Conservation (phyloP, 2,888 invertebrate species). For the Adineta ricciae region DNA sequence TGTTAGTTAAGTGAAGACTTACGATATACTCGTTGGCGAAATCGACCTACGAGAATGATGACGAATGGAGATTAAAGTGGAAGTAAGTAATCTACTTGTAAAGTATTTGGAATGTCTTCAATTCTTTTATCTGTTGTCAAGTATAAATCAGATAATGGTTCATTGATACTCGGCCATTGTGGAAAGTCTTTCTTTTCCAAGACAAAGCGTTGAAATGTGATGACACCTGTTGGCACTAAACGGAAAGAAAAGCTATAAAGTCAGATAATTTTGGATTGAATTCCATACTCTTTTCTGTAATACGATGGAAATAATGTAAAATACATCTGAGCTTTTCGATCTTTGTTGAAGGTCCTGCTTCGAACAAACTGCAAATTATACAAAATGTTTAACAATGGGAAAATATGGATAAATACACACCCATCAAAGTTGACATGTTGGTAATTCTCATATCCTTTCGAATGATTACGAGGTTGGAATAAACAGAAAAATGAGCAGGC, state of each 20-base stretch:
- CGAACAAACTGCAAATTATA: not conserved
- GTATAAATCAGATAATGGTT: slow-evolving; percentile 59
- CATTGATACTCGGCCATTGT: slow-evolving; percentile 58
- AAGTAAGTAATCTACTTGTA: slow-evolving; percentile 55
- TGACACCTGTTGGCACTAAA: slow-evolving; percentile 61
- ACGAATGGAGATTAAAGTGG: not conserved
- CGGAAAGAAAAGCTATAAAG: too few species aligned
- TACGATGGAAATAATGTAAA: slow-evolving; percentile 73
- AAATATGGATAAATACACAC: not conserved
- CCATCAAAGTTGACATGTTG: not conserved
- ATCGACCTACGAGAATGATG: slow-evolving; percentile 61
- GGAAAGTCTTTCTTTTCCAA: slow-evolving; percentile 53
- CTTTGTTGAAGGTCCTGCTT: not conserved
- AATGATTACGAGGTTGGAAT: slow-evolving; percentile 62
- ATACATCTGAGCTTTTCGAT: slow-evolving; percentile 78
- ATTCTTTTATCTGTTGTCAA: slow-evolving; percentile 68
- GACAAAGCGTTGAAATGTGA: slow-evolving; percentile 68
- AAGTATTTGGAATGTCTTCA: slow-evolving; percentile 70
- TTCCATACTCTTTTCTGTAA: slow-evolving; percentile 60
- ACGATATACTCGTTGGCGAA: slow-evolving; percentile 69
- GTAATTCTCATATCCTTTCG: not conserved
- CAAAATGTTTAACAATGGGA: too few species aligned
- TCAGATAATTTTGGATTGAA: not conserved
- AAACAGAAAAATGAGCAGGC: slow-evolving; percentile 93
- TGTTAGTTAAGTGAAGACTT: not conserved